A percentile compares a stretch with the other conserved stretches of the same genome.
Conservation (phyloP, 37 sponge, comb jelly and placozoan species). For the Spongilla lacustris region DNA sequence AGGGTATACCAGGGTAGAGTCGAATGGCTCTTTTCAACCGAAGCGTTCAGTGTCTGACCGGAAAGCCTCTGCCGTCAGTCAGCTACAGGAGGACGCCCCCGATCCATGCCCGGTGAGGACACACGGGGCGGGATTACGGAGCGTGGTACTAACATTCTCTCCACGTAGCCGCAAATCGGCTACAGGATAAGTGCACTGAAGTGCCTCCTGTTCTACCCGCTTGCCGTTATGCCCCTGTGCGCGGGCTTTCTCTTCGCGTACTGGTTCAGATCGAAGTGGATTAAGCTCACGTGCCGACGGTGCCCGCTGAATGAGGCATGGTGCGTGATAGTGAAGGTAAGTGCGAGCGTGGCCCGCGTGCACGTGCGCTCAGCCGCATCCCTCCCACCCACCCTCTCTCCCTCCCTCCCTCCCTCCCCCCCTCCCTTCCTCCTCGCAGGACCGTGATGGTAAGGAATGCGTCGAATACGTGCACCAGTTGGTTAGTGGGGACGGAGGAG, state of each 20-base stretch:
- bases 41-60: no score
- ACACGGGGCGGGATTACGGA: neutral
- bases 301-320: constrained; percentile 26
- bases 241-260: constrained; percentile 55
- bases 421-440: no score
- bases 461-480: constrained; percentile 2
- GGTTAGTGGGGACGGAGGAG: neutral
- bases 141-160: neutral
- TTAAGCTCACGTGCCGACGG: constrained; percentile 19
- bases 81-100: neutral
- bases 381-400: neutral
- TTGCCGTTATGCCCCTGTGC: constrained; percentile 36
- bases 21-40: no score
- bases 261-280: constrained; percentile 57
- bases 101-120: constrained; percentile 18
- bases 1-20: no score
- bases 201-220: constrained; percentile 32
- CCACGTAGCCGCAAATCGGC: constrained; percentile 40
- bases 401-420: no score
- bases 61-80: neutral
- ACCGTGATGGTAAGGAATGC: constrained; percentile 52
- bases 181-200: constrained; percentile 35
- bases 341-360: neutral
- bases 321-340: constrained; percentile 65
- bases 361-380: neutral